phyloP scores from a whole-genome alignment of 2,888 invertebrate species.

The Caenorhabditis virilis region DNA sequence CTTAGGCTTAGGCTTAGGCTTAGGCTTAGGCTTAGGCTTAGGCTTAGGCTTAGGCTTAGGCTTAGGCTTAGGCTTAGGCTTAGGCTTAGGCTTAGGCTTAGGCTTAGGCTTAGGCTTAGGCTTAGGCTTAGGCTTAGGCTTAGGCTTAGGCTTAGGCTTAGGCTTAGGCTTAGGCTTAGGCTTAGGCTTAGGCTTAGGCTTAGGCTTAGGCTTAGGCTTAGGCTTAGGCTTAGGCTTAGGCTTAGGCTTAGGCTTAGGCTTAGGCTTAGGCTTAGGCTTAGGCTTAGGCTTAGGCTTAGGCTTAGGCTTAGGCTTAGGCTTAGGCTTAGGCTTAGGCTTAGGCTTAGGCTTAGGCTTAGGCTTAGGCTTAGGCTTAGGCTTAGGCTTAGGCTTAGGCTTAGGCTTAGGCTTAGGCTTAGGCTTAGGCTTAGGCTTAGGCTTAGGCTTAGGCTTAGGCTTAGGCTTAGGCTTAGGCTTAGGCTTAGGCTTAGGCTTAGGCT shows the following conservation, averaged over 20 bases:
- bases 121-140: constrained; percentile 25
- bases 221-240: constrained; percentile 35
- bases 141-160: constrained; percentile 37
- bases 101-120: constrained; percentile 23
- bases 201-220: constrained; percentile 35
- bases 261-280: constrained; percentile 45
- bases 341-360: constrained; percentile 37
- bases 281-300: constrained; percentile 45
- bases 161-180: constrained; percentile 40
- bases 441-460: constrained; percentile 29
- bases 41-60: constrained; percentile 43
- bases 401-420: constrained; percentile 32
- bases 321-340: constrained; percentile 37
- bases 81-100: constrained; percentile 33
- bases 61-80: constrained; percentile 26
- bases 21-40: constrained; percentile 41
- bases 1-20: constrained; percentile 40
- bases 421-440: constrained; percentile 31
- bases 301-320: constrained; percentile 38
- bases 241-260: constrained; percentile 42
- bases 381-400: constrained; percentile 32
- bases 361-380: constrained; percentile 32
- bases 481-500: constrained; percentile 32
- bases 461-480: constrained; percentile 30
- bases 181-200: constrained; percentile 38